phyloP scores from a whole-genome alignment of 2,113 vertebrate genomes.

The Choloepus hoffmanni region DNA sequence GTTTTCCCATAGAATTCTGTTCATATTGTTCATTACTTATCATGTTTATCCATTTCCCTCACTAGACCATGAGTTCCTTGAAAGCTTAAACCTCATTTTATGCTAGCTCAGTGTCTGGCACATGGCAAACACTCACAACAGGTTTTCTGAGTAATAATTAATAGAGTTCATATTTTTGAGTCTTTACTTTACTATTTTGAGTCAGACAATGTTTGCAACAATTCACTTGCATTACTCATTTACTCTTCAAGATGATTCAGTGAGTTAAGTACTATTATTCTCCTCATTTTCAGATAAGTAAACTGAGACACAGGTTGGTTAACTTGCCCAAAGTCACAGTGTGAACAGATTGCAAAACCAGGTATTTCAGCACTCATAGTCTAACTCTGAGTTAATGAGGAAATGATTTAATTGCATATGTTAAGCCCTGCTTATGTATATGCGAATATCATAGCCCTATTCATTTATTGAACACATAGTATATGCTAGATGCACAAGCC shows the following conservation, averaged over 20 bases:
- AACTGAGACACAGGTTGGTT: neutral
- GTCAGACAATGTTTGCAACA: neutral
- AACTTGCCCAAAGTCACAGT: neutral
- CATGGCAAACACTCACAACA: neutral
- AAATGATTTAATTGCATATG: neutral
- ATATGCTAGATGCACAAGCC: neutral
- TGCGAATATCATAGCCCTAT: neutral
- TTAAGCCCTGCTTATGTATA: neutral
- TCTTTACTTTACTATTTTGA: neutral
- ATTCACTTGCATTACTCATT: neutral
- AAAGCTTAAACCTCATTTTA: neutral
- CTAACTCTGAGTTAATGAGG: neutral
- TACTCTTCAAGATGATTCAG: neutral
- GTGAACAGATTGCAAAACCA: neutral
- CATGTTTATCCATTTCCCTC: neutral
- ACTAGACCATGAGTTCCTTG: neutral
- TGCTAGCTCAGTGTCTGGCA: neutral
- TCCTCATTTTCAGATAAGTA: neutral
- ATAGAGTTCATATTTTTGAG: neutral
- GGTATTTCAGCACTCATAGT: neutral
- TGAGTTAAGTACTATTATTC: neutral
- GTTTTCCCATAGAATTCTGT: neutral
- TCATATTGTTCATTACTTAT: constrained; percentile 5
- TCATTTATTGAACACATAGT: neutral
- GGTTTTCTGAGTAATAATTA: constrained; percentile 4